Evolutionary conservation across 2,888 invertebrate species (phyloP).

Genomic region (Limenitis camilla): DNA sequence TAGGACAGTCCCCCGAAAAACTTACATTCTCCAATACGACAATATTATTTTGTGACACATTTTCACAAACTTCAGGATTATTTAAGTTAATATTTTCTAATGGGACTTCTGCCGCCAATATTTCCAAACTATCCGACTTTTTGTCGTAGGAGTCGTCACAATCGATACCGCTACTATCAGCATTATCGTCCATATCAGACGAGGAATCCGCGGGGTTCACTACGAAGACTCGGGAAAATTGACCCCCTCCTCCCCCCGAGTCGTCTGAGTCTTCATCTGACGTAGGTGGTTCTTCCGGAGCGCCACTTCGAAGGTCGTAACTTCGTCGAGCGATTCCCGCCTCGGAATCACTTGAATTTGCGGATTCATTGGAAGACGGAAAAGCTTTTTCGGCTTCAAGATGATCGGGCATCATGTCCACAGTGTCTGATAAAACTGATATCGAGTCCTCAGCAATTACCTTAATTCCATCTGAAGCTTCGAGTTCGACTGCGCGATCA

Average conservation of each 20-base stretch:
- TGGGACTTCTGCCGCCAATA: slow-evolving; percentile 46
- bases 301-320: slow-evolving; percentile 62
- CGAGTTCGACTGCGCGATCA: slow-evolving; percentile 51
- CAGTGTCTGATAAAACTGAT: slow-evolving; percentile 44
- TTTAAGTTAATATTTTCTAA: slow-evolving; percentile 43
- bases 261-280: slow-evolving; percentile 68
- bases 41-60: slow-evolving; percentile 38
- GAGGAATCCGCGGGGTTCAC: slow-evolving; percentile 78
- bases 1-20: slow-evolving; percentile 52
- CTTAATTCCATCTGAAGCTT: slow-evolving; percentile 56
- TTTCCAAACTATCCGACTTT: slow-evolving; percentile 62
- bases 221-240: slow-evolving; percentile 79
- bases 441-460: slow-evolving; percentile 57
- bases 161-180: slow-evolving; percentile 74
- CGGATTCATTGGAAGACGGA: slow-evolving; percentile 70
- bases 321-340: slow-evolving; percentile 57
- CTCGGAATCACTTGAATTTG: slow-evolving; percentile 62
- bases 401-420: slow-evolving; percentile 61
- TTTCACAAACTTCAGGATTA: slow-evolving; percentile 38
- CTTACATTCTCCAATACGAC: slow-evolving; percentile 55
- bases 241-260: slow-evolving; percentile 72
- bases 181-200: slow-evolving; percentile 75
- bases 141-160: slow-evolving; percentile 78
- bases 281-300: slow-evolving; percentile 65
- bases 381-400: slow-evolving; percentile 72